A percentile compares a stretch with the other conserved stretches of the same genome.
These are phyloP conservation scores for Poecilia latipinna DNA, from an alignment of 2,113 vertebrate genomes.

Conservation along the genomic window DNA sequence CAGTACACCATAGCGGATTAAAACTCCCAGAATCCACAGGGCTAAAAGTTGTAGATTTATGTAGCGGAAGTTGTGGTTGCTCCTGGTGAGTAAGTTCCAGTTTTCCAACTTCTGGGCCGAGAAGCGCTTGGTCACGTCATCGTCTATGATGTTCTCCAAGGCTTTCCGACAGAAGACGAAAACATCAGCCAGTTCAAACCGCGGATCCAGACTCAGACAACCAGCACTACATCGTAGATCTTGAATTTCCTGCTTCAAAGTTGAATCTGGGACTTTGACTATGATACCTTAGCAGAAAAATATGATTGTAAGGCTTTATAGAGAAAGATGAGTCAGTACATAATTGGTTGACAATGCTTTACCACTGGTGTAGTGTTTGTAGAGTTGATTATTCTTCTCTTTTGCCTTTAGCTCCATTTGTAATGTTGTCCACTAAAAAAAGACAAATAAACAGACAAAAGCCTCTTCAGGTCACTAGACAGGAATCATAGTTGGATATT, in stretches of 20 bases:
- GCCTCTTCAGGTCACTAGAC: background rate
- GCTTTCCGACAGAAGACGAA: conserved; percentile 92
- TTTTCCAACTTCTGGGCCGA: conserved; percentile 90
- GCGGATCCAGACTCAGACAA: conserved; percentile 72
- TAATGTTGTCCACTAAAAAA: conserved; percentile 46
- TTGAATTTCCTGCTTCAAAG: conserved; percentile 82
- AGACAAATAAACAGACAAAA: conserved; percentile 1
- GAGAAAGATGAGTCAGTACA: background rate
- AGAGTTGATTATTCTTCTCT: conserved; percentile 52
- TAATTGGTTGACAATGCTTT: background rate
- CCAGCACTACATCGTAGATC: conserved; percentile 38
- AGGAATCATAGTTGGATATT: conserved; percentile 2
- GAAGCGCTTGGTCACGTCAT: conserved; percentile 94
- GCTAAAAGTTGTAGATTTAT: conserved; percentile 87
- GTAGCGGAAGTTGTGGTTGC: conserved; percentile 91
- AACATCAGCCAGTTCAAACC: conserved; percentile 91
- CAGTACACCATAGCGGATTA: conserved; percentile 89
- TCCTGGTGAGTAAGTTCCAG: conserved; percentile 94
- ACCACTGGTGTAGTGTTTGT: conserved; percentile 44
- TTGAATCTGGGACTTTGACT: conserved; percentile 84
- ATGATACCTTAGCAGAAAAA: conserved; percentile 84
- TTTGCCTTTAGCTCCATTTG: conserved; percentile 52
- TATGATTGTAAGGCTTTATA: background rate
- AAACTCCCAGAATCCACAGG: conserved; percentile 88
- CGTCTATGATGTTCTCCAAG: conserved; percentile 93